Conservation (phyloP, 2,888 invertebrate species). For the Lissonota sp. region DNA sequence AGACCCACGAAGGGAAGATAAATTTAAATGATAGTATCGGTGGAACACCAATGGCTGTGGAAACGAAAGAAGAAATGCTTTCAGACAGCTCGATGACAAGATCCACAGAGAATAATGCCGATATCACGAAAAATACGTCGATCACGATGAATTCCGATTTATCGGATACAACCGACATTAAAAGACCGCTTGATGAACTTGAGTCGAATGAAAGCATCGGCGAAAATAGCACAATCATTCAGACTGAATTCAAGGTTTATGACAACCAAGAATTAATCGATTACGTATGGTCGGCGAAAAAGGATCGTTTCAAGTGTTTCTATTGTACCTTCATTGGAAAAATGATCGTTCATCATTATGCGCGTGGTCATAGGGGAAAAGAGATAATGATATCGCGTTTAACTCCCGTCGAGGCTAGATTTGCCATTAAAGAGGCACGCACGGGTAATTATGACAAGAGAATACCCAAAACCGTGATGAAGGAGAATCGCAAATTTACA, state of each 20-base stretch:
- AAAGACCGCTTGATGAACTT: conserved; percentile 53
- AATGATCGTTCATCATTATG: conserved; percentile 89
- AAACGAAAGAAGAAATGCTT: conserved; percentile 54
- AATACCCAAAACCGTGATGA: conserved; percentile 13
- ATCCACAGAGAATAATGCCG: conserved; percentile 13
- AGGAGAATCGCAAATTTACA: conserved; percentile 68
- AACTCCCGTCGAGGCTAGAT: conserved; percentile 84
- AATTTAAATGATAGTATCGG: conserved; percentile 2
- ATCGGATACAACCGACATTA: conserved; percentile 18
- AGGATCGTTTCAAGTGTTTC: conserved; percentile 85
- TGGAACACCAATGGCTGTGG: background rate
- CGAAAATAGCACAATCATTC: conserved; percentile 80
- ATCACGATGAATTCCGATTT: background rate
- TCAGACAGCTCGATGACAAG: conserved; percentile 41
- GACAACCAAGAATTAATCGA: conserved; percentile 68
- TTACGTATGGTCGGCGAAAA: conserved; percentile 71
- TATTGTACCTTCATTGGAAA: conserved; percentile 86
- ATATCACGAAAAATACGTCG: conserved; percentile 17
- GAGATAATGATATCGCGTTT: conserved; percentile 88
- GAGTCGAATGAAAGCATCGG: conserved; percentile 23
- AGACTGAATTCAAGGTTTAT: conserved; percentile 74
- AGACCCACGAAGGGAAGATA: conserved; percentile 3
- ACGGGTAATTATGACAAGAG: conserved; percentile 79
- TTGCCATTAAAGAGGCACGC: conserved; percentile 86
- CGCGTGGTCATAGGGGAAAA: conserved; percentile 86